Evolutionary conservation across 2,888 invertebrate genomes (phyloP).

Genomic region (Muschampia plurimacula): DNA sequence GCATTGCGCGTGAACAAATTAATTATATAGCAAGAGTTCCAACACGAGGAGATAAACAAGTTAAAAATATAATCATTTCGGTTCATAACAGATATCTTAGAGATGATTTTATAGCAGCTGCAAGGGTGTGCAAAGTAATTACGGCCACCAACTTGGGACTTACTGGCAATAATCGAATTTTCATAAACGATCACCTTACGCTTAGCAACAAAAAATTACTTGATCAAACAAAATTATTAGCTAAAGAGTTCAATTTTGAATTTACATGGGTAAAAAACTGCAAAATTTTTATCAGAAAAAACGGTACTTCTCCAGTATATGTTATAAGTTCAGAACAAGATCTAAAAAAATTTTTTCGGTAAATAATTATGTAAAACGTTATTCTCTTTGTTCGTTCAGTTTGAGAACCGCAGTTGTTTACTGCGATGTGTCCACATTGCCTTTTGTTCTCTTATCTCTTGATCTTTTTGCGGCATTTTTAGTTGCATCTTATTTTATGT

Average conservation of each 20-base stretch:
- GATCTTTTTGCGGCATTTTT: neutral
- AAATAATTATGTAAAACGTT: neutral
- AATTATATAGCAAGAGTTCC: constrained; percentile 7
- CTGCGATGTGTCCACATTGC: neutral
- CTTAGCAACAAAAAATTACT: neutral
- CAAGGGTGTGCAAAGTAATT: neutral
- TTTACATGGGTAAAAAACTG: neutral
- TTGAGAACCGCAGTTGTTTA: constrained; percentile 1
- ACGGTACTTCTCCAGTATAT: neutral
- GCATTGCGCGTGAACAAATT: neutral
- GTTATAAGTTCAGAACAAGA: neutral
- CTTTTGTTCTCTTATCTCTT: neutral
- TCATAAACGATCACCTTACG: neutral
- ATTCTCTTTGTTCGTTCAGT: neutral
- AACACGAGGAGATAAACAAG: neutral
- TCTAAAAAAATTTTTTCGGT: neutral
- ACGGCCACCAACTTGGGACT: neutral
- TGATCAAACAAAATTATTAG: neutral
- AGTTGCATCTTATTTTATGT: too few relatives aligned
- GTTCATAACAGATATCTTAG: constrained; percentile 10
- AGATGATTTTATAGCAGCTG: constrained; percentile 17
- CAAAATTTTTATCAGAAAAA: neutral
- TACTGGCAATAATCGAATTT: neutral
- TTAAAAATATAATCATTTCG: constrained; percentile 14
- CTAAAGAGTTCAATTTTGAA: neutral